Conservation (phyloP, 2,888 invertebrate genomes). For the Quadroppia sp. region DNA sequence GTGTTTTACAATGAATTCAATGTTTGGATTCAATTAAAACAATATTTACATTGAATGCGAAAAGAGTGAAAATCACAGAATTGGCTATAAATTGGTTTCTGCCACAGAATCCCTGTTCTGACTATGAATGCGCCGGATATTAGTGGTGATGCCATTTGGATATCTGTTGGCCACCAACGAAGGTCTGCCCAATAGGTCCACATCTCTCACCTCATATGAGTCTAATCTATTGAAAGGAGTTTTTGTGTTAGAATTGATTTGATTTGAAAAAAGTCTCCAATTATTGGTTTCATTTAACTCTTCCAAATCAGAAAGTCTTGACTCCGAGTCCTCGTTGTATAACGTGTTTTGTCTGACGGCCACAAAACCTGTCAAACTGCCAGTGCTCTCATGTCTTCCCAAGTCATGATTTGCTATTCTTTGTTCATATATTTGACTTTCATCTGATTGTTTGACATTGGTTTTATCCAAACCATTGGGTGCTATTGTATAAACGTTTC, state of each 20-base stretch:
- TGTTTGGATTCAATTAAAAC: neutral
- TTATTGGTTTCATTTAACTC: conserved; percentile 31
- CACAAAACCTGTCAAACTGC: neutral
- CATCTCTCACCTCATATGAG: neutral
- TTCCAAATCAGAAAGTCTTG: conserved; percentile 46
- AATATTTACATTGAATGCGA: neutral
- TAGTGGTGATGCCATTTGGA: neutral
- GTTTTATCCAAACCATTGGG: conserved; percentile 30
- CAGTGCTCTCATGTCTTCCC: neutral
- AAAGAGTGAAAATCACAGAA: neutral
- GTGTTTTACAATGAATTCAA: no score
- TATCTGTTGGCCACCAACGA: neutral
- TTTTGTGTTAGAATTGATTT: neutral
- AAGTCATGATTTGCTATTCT: neutral
- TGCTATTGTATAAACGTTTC: conserved; percentile 29
- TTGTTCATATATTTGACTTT: conserved; percentile 20
- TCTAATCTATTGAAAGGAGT: neutral
- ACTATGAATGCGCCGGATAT: neutral
- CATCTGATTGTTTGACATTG: conserved; percentile 17
- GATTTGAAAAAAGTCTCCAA: conserved; percentile 34
- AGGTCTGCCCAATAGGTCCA: neutral
- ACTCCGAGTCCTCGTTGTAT: conserved; percentile 43
- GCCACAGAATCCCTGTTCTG: conserved; percentile 26
- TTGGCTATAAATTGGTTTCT: conserved; percentile 13
- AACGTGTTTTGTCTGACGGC: conserved; percentile 3